phyloP scores from a whole-genome alignment of 2,113 vertebrate species.

The Hippocampus guttulatus region DNA sequence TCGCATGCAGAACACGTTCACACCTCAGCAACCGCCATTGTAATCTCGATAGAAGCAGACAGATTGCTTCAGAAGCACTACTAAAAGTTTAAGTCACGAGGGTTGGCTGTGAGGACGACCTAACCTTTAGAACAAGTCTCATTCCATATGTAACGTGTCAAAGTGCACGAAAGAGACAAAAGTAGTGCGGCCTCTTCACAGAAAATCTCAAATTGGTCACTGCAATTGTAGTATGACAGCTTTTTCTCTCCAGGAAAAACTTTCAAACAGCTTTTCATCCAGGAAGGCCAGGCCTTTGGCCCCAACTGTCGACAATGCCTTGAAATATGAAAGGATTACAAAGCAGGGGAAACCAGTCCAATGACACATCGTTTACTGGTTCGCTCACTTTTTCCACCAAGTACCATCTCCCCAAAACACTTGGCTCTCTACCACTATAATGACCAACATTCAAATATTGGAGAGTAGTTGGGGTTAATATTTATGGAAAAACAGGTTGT shows the following conservation, averaged over 20 bases:
- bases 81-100: conserved; percentile 24
- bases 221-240: too few species aligned
- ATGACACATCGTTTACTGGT: too few species aligned
- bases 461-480: too few species aligned
- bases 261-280: background rate
- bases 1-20: conserved; percentile 20
- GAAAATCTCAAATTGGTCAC: background rate
- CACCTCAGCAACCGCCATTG: conserved; percentile 35
- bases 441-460: too few species aligned
- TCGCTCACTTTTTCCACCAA: too few species aligned
- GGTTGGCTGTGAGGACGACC: conserved; percentile 13
- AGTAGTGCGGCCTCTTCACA: background rate
- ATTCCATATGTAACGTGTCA: background rate
- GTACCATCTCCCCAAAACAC: too few species aligned
- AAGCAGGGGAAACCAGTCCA: background rate
- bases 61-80: conserved; percentile 9
- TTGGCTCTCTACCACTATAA: too few species aligned
- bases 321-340: background rate
- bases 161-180: background rate
- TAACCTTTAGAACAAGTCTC: conserved; percentile 25
- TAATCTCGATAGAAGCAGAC: conserved; percentile 23
- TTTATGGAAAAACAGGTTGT: too few species aligned
- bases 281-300: background rate
- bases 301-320: background rate
- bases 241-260: too few species aligned